Evolutionary conservation across 2,113 vertebrate genomes (phyloP).

Genomic region (Chaetodon auriga): DNA sequence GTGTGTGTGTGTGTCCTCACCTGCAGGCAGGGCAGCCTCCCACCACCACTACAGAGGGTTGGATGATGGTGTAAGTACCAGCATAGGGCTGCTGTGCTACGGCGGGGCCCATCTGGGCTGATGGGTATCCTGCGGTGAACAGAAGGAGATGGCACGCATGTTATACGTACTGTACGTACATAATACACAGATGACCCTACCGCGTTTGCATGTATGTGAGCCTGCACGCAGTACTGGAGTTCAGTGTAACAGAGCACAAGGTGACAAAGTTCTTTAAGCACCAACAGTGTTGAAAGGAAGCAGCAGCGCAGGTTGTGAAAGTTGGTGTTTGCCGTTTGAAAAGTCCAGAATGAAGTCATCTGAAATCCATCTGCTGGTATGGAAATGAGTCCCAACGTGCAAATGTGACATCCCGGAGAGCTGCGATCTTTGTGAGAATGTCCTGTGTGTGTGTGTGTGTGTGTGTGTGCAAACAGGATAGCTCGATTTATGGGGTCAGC

Average conservation of each 20-base stretch:
- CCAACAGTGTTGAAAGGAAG: neutral
- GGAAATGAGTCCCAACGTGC: neutral
- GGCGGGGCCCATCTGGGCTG: constrained; percentile 76
- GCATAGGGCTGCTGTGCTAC: constrained; percentile 85
- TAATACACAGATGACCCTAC: neutral
- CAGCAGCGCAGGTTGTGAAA: neutral
- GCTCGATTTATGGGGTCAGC: neutral
- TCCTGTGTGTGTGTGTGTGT: neutral
- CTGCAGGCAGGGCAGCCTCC: constrained; percentile 98
- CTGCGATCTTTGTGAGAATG: no score
- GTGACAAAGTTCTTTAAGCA: neutral
- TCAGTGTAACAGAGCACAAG: neutral
- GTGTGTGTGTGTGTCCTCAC: constrained; percentile 77
- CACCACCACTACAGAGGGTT: constrained; percentile 97
- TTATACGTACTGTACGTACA: neutral
- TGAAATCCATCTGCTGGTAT: neutral
- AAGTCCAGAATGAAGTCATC: neutral
- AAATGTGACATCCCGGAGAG: neutral
- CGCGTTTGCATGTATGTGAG: neutral
- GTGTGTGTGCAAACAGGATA: neutral
- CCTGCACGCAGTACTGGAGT: no score
- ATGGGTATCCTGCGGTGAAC: constrained; percentile 77
- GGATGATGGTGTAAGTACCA: constrained; percentile 90
- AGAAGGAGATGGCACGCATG: neutral
- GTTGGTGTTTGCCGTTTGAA: neutral